These are phyloP conservation scores for Cettia cetti DNA, from an alignment of 2,113 vertebrate species.

Conservation along the genomic window DNA sequence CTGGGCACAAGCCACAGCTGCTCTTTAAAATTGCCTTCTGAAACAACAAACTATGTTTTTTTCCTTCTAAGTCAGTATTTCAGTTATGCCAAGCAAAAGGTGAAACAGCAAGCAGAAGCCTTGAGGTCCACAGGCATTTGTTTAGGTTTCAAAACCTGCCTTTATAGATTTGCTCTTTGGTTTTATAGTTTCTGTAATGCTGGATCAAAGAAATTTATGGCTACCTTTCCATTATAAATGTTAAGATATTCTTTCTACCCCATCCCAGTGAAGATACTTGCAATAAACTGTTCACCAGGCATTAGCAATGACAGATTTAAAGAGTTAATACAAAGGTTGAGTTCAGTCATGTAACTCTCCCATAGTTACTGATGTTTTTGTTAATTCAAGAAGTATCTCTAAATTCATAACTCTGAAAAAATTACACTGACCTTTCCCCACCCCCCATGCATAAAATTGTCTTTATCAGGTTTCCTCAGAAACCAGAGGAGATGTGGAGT, in stretches of 20 bases:
- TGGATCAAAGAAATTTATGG: not conserved
- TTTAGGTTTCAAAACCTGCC: not conserved
- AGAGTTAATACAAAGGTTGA: not conserved
- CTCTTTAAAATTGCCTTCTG: not conserved
- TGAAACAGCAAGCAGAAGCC: not conserved
- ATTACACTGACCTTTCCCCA: not conserved
- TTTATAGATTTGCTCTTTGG: not conserved
- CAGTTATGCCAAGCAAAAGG: not conserved
- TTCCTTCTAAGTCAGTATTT: not conserved
- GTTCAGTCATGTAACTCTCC: not conserved
- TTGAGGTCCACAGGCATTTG: not conserved
- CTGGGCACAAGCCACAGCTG: not conserved
- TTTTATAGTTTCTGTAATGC: not conserved
- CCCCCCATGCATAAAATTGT: not conserved
- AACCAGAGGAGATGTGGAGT: not conserved
- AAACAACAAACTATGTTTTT: not conserved
- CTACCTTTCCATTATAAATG: not conserved
- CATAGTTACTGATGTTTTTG: not conserved
- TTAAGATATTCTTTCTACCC: not conserved
- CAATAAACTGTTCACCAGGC: not conserved
- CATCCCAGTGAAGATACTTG: not conserved
- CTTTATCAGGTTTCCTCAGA: not conserved
- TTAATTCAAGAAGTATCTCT: not conserved
- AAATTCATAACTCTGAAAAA: not conserved
- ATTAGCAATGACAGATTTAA: not conserved